Evolutionary conservation across 92 coral and sea anemone genomes (phyloP).

Genomic region (Paramuricea clavata): DNA sequence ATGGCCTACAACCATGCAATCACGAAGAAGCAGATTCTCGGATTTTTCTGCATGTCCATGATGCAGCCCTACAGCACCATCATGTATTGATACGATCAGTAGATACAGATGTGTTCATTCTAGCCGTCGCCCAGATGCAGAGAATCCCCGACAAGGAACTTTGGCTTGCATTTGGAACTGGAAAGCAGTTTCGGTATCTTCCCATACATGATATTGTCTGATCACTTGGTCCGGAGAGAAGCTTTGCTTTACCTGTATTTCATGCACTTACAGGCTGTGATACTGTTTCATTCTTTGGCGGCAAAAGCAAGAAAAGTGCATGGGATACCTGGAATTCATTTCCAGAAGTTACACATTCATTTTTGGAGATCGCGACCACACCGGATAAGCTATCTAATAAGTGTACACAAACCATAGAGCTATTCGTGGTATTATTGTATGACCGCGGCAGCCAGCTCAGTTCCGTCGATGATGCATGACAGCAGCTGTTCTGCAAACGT

Average conservation of each 20-base stretch:
- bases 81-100: constrained; percentile 46
- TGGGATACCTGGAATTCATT: constrained; percentile 68
- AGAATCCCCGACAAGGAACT: constrained; percentile 40
- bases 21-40: constrained; percentile 57
- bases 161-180: constrained; percentile 40
- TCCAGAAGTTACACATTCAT: constrained; percentile 45
- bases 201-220: constrained; percentile 40
- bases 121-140: constrained; percentile 53
- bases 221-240: constrained; percentile 67
- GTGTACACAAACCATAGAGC: constrained; percentile 39
- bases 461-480: constrained; percentile 60
- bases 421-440: constrained; percentile 59
- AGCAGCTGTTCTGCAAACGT: constrained; percentile 64
- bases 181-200: constrained; percentile 33
- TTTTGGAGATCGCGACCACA: constrained; percentile 58
- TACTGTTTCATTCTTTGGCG: constrained; percentile 61
- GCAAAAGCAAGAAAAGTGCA: constrained; percentile 58
- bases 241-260: constrained; percentile 58
- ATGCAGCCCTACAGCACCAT: constrained; percentile 27
- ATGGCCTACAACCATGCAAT: constrained; percentile 59
- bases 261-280: constrained; percentile 64
- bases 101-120: constrained; percentile 65
- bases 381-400: constrained; percentile 36
- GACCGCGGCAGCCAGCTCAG: constrained; percentile 60
- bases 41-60: constrained; percentile 40